Base-by-base conservation (phyloP, 2,797 vertebrate species). In the Aldrovandia affinis region DNA sequence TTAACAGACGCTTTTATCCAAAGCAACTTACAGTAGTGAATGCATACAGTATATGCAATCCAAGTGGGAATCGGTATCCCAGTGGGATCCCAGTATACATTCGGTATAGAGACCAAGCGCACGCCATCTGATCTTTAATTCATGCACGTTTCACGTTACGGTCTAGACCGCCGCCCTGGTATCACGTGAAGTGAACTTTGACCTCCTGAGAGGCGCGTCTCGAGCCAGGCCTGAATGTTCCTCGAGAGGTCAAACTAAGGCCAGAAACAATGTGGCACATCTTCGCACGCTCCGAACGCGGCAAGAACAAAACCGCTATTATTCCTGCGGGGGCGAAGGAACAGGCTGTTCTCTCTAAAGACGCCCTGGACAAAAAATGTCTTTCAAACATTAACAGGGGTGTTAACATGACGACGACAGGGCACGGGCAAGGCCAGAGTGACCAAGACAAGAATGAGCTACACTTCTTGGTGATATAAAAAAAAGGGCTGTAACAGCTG, bases 111-210 rank as follows among this genome's bases (percentile, higher is more conserved):
- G 57, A 80, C 30, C 63, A 83, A 44, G 73, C 77, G n/a, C 61
- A 42, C 57, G 4, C 77, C 59, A 73, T 54, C 73, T 83, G 80
- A 55, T 88, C 87, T 89, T 88, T 88, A 89, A 89, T 89, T 86
- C 85, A 89, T 89, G 86, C 81, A 77, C 83, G 59, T 50, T 80
- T 89, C 89, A 81, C 77, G 85, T 89, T 90, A 89, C 88, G 81
- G 83, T 80, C 82, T 54, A 77, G 73, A 77, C 73, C 14, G 73
- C 42, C 73, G n/a, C 42, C 73, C 22, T 28, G 7, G 39, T 44
- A 47, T 47, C 42, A 47, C 5, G 73, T 77, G 73, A 44, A 47
- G 25, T n/a, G 39, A 77, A 77, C 73, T 44, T 77, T 47, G 39
- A 44, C 47, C 73, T 47, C 47, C 25, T 47, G 39, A 77, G 47